Conservation (phyloP, 2,113 vertebrate genomes). For the Gymnocephalus cernua region DNA sequence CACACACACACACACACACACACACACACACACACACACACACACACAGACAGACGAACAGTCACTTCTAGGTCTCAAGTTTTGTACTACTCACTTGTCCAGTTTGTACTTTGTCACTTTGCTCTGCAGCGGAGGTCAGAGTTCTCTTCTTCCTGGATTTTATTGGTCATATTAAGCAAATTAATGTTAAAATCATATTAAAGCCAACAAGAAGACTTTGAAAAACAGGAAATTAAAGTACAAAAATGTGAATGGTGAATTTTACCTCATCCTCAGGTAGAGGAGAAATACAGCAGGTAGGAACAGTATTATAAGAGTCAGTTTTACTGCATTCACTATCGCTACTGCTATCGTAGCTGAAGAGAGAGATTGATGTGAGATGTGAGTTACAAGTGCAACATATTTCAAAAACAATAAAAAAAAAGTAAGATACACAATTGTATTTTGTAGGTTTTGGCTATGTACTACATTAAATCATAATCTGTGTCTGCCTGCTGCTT, state of each 20-base stretch:
- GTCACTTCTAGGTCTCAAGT: neutral
- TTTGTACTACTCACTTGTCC: conserved; percentile 7
- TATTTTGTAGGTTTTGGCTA: neutral
- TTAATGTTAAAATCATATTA: neutral
- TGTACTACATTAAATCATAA: neutral
- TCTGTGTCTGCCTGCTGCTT: neutral
- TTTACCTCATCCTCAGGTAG: neutral
- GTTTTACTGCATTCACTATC: neutral
- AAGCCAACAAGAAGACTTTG: neutral
- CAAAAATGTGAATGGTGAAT: neutral
- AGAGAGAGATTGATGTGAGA: neutral
- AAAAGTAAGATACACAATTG: neutral
- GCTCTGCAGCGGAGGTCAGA: neutral
- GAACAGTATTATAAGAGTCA: neutral
- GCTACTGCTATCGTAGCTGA: neutral
- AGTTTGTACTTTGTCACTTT: neutral
- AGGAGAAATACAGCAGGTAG: neutral
- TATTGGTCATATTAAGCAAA: neutral
- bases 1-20: too few species aligned
- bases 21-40: too few species aligned
- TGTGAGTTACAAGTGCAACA: neutral
- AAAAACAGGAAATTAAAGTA: neutral
- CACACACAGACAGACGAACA: too few species aligned
- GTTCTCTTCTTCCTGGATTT: conserved; percentile 6
- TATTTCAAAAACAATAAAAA: neutral